Evolutionary conservation across 2,797 vertebrate genomes (phyloP).

Genomic region (Sebastolobus alascanus): DNA sequence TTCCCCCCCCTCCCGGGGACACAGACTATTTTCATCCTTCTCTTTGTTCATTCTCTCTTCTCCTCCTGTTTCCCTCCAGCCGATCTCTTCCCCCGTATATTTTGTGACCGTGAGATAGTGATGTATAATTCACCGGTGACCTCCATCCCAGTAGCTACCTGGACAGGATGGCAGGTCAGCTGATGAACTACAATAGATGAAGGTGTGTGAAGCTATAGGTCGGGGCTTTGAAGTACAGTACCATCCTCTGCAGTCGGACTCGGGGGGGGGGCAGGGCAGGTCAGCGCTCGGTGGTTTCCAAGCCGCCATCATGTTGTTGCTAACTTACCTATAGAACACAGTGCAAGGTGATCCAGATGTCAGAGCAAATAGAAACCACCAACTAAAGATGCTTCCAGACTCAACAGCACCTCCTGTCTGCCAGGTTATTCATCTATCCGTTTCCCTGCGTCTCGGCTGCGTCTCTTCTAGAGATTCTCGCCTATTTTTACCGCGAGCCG

Average conservation of each 20-base stretch:
- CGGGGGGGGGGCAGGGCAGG: conserved; percentile 14
- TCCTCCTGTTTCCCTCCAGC: conserved; percentile 16
- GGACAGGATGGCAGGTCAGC: conserved; percentile 32
- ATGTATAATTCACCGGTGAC: conserved; percentile 76
- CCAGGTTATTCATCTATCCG: too few species aligned
- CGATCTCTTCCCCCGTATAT: not conserved
- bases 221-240: conserved; percentile 53
- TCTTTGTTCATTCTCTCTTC: conserved; percentile 16
- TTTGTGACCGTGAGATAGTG: conserved; percentile 32
- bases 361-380: not conserved
- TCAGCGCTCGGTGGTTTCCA: not conserved
- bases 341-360: conserved; percentile 29
- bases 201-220: conserved; percentile 44
- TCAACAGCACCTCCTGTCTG: too few species aligned
- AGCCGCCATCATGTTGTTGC: not conserved
- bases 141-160: conserved; percentile 52
- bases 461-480: too few species aligned
- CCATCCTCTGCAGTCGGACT: conserved; percentile 9
- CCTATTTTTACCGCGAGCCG: too few species aligned
- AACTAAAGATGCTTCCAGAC: not conserved
- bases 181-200: conserved; percentile 28
- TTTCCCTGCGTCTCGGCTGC: too few species aligned
- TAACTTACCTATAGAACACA: not conserved
- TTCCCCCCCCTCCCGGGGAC: conserved; percentile 15
- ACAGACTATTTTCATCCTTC: conserved; percentile 44